These are phyloP conservation scores for Nudaria mundana DNA, from an alignment of 2,888 invertebrate species.

Conservation along the genomic window DNA sequence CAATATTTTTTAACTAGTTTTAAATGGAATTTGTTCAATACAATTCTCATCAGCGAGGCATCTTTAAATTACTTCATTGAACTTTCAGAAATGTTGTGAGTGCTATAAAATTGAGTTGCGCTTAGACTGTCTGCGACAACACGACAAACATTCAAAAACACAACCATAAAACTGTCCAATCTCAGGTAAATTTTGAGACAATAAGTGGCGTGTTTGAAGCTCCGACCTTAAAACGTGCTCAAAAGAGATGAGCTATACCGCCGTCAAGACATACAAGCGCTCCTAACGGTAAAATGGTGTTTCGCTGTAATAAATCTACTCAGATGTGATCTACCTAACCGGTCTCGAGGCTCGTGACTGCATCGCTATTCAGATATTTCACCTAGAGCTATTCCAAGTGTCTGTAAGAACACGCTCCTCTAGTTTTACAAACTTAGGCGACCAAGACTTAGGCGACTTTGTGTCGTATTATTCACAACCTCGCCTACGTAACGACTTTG, in stretches of 20 bases:
- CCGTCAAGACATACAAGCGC: slow-evolving; percentile 18
- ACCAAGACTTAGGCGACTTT: not conserved
- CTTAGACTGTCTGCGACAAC: no score
- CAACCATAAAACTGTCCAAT: no score
- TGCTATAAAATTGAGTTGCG: no score
- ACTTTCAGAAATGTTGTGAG: no score
- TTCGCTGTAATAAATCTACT: slow-evolving; percentile 39
- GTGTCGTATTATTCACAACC: no score
- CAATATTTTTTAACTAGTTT: no score
- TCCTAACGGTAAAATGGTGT: slow-evolving; percentile 33
- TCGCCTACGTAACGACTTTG: no score
- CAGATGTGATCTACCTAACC: slow-evolving; percentile 39
- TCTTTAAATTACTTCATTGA: no score
- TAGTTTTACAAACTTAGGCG: not conserved
- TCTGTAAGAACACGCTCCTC: slow-evolving; percentile 7
- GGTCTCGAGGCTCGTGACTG: slow-evolving; percentile 34
- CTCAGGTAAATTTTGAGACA: no score
- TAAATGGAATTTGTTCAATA: no score
- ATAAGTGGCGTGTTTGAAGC: slow-evolving; percentile 9
- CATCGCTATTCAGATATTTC: slow-evolving; percentile 23
- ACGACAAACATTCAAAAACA: no score
- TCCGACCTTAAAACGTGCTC: slow-evolving; percentile 13
- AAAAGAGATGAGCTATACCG: slow-evolving; percentile 25
- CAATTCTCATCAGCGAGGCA: no score
- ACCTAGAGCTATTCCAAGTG: slow-evolving; percentile 9